Conservation (phyloP, 2,797 vertebrate species). For the Discoglossus pictus region DNA sequence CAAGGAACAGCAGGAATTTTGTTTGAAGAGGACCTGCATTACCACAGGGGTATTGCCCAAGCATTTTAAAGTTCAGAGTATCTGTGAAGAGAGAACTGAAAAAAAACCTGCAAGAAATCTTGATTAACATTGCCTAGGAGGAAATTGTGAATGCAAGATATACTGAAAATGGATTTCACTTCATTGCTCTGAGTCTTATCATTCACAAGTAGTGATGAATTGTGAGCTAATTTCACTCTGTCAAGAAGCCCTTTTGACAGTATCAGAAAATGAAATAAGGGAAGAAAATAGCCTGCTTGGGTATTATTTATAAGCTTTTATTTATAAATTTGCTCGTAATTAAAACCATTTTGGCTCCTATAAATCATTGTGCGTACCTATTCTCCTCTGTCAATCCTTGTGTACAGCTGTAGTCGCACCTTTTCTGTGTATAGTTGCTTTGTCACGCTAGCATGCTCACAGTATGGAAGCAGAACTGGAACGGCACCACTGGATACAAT, state of each 20-base stretch:
- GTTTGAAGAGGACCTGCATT: neutral
- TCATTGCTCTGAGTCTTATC: neutral
- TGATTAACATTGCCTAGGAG: neutral
- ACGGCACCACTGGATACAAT: neutral
- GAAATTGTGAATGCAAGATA: conserved; percentile 7
- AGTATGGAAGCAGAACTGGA: neutral
- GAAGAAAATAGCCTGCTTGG: no score
- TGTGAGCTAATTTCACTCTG: neutral
- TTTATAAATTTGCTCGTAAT: neutral
- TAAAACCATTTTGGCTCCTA: no score
- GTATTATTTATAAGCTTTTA: neutral
- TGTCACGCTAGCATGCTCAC: neutral
- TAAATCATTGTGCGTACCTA: neutral
- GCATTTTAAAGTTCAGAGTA: conserved; percentile 1
- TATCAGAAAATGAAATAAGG: no score
- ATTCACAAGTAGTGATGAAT: neutral
- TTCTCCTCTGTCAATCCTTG: neutral
- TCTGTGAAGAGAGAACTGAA: neutral
- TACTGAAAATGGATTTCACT: conserved; percentile 1
- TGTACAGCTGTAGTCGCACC: neutral
- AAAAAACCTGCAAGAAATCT: neutral
- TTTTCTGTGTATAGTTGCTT: neutral
- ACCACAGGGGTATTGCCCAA: neutral
- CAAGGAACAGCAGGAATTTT: neutral
- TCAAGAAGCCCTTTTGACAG: neutral